phyloP scores from a whole-genome alignment of 2,113 vertebrate species.

The Crotalus tigris region DNA sequence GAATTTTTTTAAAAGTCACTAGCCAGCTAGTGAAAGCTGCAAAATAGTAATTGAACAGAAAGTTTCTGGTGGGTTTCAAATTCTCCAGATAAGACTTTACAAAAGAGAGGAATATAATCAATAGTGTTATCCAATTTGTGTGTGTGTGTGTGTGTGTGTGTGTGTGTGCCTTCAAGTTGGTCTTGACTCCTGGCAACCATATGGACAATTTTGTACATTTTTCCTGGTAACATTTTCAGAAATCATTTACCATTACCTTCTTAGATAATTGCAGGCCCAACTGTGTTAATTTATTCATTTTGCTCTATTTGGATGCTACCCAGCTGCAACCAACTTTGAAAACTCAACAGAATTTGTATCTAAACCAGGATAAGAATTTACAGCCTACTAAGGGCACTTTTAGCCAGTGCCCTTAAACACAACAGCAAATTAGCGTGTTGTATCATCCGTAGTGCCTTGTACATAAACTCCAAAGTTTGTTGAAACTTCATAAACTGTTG shows the following conservation, averaged over 20 bases:
- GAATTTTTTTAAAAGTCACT: background rate
- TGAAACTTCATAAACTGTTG: slow-evolving; percentile 39
- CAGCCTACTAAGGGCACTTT: background rate
- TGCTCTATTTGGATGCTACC: background rate
- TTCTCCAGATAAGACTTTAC: background rate
- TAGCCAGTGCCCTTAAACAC: background rate
- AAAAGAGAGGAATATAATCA: background rate
- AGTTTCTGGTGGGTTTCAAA: background rate
- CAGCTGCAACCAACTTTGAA: background rate
- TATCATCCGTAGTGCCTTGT: background rate
- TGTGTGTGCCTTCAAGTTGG: background rate
- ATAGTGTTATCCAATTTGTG: background rate
- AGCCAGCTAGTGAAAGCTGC: background rate
- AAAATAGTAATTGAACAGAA: background rate
- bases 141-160: background rate
- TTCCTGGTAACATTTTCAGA: background rate
- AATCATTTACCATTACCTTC: background rate
- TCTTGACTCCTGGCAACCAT: background rate
- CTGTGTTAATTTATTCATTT: background rate
- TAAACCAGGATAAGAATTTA: background rate
- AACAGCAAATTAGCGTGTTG: background rate
- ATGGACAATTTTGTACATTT: background rate
- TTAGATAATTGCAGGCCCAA: background rate
- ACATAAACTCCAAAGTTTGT: background rate
- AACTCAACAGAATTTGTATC: background rate